Conservation (phyloP, 2,113 vertebrate genomes). For the Aegithalos caudatus region DNA sequence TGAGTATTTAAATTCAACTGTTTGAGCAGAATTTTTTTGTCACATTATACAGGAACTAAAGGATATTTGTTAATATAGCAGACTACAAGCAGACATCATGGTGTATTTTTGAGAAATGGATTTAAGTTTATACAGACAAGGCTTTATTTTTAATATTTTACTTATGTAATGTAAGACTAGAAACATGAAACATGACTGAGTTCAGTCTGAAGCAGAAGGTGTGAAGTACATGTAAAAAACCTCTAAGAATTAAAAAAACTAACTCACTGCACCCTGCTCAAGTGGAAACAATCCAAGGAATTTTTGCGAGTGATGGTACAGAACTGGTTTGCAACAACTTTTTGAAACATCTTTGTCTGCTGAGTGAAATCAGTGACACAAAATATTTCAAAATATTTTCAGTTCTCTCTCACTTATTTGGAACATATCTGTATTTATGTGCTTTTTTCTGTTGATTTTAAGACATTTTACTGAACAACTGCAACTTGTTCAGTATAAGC, state of each 20-base stretch:
- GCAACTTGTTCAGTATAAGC: not conserved
- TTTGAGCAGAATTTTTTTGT: not conserved
- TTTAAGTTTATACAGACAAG: not conserved
- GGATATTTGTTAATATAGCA: not conserved
- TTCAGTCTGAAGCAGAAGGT: not conserved
- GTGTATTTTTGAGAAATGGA: not conserved
- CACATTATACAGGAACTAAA: not conserved
- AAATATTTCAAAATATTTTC: not conserved
- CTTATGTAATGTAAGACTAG: not conserved
- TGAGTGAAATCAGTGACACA: not conserved
- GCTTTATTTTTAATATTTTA: not conserved
- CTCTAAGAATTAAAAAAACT: not conserved
- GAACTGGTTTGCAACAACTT: not conserved
- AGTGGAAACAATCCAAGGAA: not conserved
- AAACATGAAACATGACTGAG: accelerated
- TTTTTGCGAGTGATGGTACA: not conserved
- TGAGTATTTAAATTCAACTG: not conserved
- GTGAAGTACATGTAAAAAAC: not conserved
- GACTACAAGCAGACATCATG: not conserved
- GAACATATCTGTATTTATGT: not conserved
- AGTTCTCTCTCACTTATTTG: not conserved
- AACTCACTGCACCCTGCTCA: not conserved
- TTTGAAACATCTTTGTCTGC: not conserved
- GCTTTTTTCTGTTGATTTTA: not conserved
- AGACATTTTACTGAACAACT: not conserved